These are phyloP conservation scores for Eristalis pertinax DNA, from an alignment of 2,888 invertebrate genomes.

Conservation along the genomic window DNA sequence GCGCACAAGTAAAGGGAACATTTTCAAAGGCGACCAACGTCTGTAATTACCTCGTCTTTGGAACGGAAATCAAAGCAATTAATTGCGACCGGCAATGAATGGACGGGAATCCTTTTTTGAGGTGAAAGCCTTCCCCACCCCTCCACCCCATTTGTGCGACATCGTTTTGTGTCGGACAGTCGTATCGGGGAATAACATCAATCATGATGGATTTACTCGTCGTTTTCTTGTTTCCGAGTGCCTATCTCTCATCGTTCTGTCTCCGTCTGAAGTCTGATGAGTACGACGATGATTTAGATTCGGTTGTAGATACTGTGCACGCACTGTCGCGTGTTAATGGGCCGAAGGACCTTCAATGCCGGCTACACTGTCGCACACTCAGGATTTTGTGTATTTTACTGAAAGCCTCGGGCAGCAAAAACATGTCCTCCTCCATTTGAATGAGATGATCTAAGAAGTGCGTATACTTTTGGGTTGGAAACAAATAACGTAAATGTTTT, in stretches of 20 bases:
- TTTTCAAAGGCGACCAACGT: neutral
- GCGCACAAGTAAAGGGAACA: neutral
- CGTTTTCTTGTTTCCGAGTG: neutral
- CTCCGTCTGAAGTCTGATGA: neutral
- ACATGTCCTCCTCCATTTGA: neutral
- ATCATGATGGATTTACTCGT: conserved; percentile 11
- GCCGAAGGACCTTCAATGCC: neutral
- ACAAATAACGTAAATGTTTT: neutral
- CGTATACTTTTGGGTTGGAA: neutral
- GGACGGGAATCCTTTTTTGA: neutral
- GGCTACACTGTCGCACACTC: neutral
- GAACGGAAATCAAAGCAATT: neutral
- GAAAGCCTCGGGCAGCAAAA: neutral
- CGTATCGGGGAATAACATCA: conserved; percentile 8
- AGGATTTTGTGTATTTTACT: neutral
- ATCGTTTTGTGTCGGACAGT: neutral
- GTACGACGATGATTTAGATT: neutral
- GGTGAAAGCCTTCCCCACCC: neutral
- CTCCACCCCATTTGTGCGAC: neutral
- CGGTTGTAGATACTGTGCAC: neutral
- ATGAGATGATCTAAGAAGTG: neutral
- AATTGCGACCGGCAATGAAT: neutral
- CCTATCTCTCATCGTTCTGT: neutral
- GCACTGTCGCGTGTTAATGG: conserved; percentile 1
- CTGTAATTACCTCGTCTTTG: neutral